A percentile compares a stretch with the other conserved stretches of the same genome.
Evolutionary conservation across 2,113 vertebrate genomes (phyloP).

Genomic region (Megaptera novaeangliae): DNA sequence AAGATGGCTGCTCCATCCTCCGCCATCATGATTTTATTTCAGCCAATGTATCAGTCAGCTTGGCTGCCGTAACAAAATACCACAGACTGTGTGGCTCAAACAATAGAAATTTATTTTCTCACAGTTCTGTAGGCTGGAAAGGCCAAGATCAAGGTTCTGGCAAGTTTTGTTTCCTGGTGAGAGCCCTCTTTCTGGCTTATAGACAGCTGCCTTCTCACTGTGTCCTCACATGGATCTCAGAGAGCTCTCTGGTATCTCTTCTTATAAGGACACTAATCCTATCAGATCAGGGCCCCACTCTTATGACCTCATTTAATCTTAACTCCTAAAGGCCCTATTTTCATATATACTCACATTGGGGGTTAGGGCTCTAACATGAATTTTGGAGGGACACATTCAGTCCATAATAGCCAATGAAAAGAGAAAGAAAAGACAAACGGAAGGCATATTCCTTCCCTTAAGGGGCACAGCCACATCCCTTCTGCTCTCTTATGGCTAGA

Average conservation of each 20-base stretch:
- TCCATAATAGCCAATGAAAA: background rate
- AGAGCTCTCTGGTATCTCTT: background rate
- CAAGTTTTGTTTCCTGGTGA: background rate
- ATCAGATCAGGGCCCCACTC: background rate
- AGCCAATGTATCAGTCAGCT: no score
- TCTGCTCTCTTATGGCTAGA: background rate
- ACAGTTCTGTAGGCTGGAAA: background rate
- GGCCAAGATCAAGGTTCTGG: background rate
- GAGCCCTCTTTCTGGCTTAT: background rate
- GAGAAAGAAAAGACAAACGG: background rate
- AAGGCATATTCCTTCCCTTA: background rate
- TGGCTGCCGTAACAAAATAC: no score
- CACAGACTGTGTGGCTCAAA: no score
- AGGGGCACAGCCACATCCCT: background rate
- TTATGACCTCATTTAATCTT: background rate
- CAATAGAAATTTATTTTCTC: background rate
- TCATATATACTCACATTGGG: background rate
- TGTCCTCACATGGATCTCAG: background rate
- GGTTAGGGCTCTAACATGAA: background rate
- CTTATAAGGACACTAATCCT: background rate
- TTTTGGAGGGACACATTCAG: background rate
- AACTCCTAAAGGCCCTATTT: background rate
- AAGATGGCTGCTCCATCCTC: background rate
- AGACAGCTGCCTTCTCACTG: background rate
- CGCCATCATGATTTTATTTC: no score